These are phyloP conservation scores for Pandemis heparana DNA, from an alignment of 2,888 invertebrate genomes.

Conservation along the genomic window DNA sequence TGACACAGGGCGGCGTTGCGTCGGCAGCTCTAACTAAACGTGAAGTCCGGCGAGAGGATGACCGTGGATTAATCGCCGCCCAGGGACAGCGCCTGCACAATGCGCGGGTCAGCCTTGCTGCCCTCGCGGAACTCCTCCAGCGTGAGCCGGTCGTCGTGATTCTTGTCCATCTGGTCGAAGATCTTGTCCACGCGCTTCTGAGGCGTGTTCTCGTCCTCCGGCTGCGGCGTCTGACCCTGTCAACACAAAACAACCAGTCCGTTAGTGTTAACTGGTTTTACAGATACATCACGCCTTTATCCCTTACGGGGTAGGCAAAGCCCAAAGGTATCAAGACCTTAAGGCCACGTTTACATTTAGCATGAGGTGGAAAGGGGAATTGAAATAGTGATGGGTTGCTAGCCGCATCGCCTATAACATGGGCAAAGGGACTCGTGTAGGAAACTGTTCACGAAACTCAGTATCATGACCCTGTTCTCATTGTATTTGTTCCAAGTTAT, in stretches of 20 bases:
- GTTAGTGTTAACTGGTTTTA: not conserved
- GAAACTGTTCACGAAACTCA: too few relatives aligned
- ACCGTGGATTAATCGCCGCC: conserved; percentile 89
- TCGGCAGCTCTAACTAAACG: conserved; percentile 67
- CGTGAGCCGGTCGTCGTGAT: conserved; percentile 98
- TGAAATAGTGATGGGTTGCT: too few relatives aligned
- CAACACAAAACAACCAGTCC: conserved; percentile 35
- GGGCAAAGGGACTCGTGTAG: too few relatives aligned
- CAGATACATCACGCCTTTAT: too few relatives aligned
- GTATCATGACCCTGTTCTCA: too few relatives aligned
- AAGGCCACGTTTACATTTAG: too few relatives aligned
- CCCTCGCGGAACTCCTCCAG: conserved; percentile 99
- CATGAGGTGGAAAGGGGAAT: too few relatives aligned
- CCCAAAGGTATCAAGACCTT: too few relatives aligned
- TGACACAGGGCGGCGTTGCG: conserved; percentile 56
- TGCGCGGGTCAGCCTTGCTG: conserved; percentile 99
- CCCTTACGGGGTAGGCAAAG: too few relatives aligned
- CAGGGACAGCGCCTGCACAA: conserved; percentile 97
- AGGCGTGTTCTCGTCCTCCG: conserved; percentile 96
- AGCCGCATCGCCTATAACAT: too few relatives aligned
- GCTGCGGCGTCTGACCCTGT: conserved; percentile 95
- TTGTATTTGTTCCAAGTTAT: too few relatives aligned
- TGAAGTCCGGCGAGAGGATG: conserved; percentile 83
- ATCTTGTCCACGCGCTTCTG: conserved; percentile 99
- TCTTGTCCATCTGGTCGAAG: conserved; percentile 99